phyloP scores from a whole-genome alignment of 2,797 vertebrate species.

The Cryptoprocta ferox region DNA sequence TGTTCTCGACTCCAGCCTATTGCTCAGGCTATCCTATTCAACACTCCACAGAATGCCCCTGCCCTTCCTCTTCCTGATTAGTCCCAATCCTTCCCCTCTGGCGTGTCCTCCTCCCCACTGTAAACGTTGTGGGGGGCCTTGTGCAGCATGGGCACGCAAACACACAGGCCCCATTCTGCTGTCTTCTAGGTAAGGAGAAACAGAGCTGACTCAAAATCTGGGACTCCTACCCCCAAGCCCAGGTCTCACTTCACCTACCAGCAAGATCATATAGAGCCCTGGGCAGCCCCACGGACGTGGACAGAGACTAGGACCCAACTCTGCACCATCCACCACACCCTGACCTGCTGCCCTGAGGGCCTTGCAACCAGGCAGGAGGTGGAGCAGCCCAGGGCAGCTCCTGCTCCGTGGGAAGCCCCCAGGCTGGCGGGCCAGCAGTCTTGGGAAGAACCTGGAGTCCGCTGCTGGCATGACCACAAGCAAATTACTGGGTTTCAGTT shows the following conservation, averaged over 20 bases:
- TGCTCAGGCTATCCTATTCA: background rate
- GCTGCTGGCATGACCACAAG: constrained; percentile 58
- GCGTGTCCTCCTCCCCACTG: background rate
- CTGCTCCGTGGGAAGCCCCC: constrained; percentile 66
- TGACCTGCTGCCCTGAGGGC: background rate
- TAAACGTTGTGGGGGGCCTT: background rate
- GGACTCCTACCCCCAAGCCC: background rate
- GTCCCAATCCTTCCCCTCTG: background rate
- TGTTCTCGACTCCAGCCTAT: background rate
- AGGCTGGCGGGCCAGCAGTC: constrained; percentile 36
- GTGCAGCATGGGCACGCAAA: background rate
- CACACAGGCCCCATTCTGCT: background rate
- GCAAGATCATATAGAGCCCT: background rate
- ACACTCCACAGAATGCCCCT: background rate
- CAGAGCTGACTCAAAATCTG: background rate
- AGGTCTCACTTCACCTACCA: background rate
- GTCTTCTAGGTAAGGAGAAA: background rate
- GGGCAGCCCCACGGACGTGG: background rate
- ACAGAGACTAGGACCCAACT: background rate
- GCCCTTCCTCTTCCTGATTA: background rate
- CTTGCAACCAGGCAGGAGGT: background rate
- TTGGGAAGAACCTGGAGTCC: constrained; percentile 71
- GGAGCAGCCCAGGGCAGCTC: background rate
- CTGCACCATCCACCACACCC: background rate
- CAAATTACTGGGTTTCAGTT: constrained; percentile 64